phyloP scores from a whole-genome alignment of 2,888 invertebrate genomes.

The Euclidia mi region DNA sequence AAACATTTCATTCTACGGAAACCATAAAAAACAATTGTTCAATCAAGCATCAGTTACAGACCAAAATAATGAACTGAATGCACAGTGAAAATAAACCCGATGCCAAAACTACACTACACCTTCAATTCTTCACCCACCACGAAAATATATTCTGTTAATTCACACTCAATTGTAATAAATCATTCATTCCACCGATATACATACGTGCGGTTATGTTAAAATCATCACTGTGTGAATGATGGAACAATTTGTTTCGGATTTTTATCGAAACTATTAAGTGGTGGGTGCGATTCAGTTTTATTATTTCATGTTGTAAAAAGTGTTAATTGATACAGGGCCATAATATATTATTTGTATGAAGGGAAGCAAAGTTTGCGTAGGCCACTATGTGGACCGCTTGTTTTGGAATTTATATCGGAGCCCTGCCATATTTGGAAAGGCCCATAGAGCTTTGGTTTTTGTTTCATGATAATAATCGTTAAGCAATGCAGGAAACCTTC shows the following conservation, averaged over 20 bases:
- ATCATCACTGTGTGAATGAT: slow-evolving; percentile 14
- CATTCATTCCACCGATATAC: slow-evolving; percentile 38
- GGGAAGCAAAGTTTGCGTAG: no score
- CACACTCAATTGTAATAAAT: slow-evolving; percentile 49
- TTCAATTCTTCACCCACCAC: neutral
- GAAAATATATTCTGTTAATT: slow-evolving; percentile 27
- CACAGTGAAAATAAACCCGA: neutral
- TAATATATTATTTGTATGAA: no score
- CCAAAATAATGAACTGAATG: neutral
- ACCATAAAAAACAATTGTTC: no score
- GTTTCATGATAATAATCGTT: no score
- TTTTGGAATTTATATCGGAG: no score
- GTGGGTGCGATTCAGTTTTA: slow-evolving; percentile 5
- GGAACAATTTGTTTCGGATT: slow-evolving; percentile 28
- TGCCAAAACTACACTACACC: neutral
- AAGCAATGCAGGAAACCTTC: no score
- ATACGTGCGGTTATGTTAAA: slow-evolving; percentile 35
- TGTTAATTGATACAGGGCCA: no score
- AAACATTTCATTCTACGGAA: no score
- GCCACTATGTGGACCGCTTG: no score
- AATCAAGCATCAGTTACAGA: neutral
- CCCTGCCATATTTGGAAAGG: no score
- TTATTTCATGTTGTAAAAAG: no score
- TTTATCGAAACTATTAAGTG: slow-evolving; percentile 20
- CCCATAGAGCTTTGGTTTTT: no score